Base-by-base conservation (phyloP, 2,888 invertebrate species). In the Patella caerulea region DNA sequence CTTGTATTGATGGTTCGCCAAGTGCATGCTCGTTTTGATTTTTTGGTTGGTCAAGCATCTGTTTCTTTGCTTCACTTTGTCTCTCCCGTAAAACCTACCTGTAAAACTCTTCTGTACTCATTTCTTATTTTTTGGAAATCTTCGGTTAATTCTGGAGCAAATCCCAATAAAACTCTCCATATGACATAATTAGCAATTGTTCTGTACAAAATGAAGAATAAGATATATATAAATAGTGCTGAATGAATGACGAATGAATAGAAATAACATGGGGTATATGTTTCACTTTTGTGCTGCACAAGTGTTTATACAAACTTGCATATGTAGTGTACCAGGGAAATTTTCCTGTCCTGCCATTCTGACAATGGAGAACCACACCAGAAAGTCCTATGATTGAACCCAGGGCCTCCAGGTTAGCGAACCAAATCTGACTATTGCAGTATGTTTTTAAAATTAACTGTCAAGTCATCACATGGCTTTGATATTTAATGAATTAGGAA, bases 151-250 rank as follows among this genome's bases (percentile, higher is more conserved):
- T 91, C 88, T 12, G 90, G 89, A 2, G 85, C 83, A 74, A 90
- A 86, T n/a, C 85, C 84, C 74, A 96, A 88, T 12, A 93, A 91
- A 76, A 94, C 91, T 78, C 96, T 93, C 97, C 97, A 97, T 74
- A 97, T 91, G 69, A 97, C 91, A 91, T 96, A 95, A 80, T 95
- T 94, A 81, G 95, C 95, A 82, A 96, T 92, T 24, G 94, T 94
- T 84, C 95, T 94, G 85, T 3, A 82, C 82, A n/a, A 75, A 24
- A 55, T 45, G 45, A 45, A 45, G 45, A 45, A 45, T 5, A 45
- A 45, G 7, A 9, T 45, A 73, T 9, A 45, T 45, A 45, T 9
- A 45, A 45, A n/a, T 52, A 5, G 65, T 65, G n/a, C 19, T 65
- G 19, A 65, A 19, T 19, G 19, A 65, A 5, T 65, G n/a, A 65